phyloP scores from a whole-genome alignment of 2,113 vertebrate species.

The Bos indicus region DNA sequence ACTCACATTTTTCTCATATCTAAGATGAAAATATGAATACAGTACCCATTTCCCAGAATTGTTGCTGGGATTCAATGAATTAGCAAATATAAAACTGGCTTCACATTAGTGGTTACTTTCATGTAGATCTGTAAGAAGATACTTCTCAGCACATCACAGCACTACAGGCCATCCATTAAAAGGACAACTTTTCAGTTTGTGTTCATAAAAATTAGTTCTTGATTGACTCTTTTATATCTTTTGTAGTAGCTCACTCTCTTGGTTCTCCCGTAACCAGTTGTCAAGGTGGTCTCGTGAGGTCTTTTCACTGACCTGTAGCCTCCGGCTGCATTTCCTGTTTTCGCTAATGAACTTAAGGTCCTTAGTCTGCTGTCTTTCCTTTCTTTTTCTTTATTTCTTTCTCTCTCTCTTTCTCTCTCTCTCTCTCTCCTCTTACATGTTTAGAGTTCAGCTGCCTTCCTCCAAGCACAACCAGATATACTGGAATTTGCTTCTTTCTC shows the following conservation, averaged over 20 bases:
- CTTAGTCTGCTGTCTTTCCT: neutral
- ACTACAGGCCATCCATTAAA: neutral
- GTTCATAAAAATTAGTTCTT: neutral
- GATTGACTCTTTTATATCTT: neutral
- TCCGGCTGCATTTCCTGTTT: neutral
- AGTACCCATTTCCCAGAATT: neutral
- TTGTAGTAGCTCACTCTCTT: neutral
- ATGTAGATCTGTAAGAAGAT: neutral
- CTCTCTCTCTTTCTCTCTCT: neutral
- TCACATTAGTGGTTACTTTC: neutral
- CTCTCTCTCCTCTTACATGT: neutral
- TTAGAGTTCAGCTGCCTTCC: neutral
- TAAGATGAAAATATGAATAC: neutral
- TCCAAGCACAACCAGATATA: neutral
- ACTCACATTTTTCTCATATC: neutral
- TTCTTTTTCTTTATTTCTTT: accelerated
- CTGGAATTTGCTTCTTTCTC: neutral
- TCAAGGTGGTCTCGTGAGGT: neutral
- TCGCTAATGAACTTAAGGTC: neutral
- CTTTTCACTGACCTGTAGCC: neutral
- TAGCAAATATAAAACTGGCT: neutral
- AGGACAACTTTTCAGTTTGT: neutral
- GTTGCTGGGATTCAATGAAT: neutral
- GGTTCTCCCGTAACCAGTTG: neutral
- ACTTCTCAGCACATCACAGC: neutral